Evolutionary conservation across 2,113 vertebrate genomes (phyloP), one percentile per base, ranked within the genome.

Genomic region (Chiloscyllium plagiosum): DNA sequence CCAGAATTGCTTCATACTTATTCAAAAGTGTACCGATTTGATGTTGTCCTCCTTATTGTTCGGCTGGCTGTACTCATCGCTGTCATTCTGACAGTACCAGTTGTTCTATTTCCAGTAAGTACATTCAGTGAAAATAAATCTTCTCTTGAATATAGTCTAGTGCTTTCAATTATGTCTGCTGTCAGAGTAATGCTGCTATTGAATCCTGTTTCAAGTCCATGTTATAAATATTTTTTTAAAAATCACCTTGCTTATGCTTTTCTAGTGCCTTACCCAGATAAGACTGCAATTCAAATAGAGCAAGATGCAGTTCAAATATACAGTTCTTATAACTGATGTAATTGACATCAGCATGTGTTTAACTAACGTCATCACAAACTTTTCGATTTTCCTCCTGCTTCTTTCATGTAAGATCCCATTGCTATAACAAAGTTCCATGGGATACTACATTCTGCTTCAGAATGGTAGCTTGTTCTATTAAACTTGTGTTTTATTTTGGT

Each of bases 81-180:
- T 26, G 99, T 99, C 87, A 99, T 98, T 0, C 98, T 99, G 95
- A 99, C 99, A 4, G 99, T 99, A 0, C 99, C 99, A 3, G 99
- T 99, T 12, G 98, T 99, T 83, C 98, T 99, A 96, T 99, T 99
- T 97, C 99, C 99, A 0, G 99, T 99, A 97, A 98, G 99, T 98
- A 42, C 19, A 72, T 29, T 50, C 85, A 52, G 26, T 69, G 29
- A 33, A 37, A 76, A 66, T n/a, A 47, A 65, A 65, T 50, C 26
- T 52, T 61, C 26, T 56, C 76, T 72, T 83, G 20, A 47, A 8
- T 78, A 95, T 26, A 20, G 52, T 3, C 22, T 5, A 42, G 42
- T 95, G 20, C 95, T 83, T 72, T 78, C 52, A 68, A 5, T 95
- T 80, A 13, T 4, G 42, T n/a, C 69, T 24, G 13, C 69, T 47